phyloP scores from a whole-genome alignment of 2,888 invertebrate genomes.

The Stenichneumon culpator region DNA sequence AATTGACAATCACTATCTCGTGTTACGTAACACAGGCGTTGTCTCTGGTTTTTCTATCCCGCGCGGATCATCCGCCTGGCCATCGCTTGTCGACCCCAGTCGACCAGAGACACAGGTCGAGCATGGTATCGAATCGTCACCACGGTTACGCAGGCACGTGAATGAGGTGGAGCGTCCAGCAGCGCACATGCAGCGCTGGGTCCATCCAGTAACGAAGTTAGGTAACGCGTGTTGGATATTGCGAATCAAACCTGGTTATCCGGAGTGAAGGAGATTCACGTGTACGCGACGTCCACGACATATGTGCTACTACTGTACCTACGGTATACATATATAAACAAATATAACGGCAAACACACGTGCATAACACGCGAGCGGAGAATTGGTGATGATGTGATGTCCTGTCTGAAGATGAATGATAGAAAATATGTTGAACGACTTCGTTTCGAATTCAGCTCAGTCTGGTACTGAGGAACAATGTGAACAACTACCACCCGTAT shows the following conservation, averaged over 20 bases:
- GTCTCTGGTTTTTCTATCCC: background rate
- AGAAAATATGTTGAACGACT: background rate
- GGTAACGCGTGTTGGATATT: constrained; percentile 51
- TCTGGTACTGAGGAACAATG: background rate
- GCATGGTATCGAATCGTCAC: background rate
- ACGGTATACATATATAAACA: background rate
- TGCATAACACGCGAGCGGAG: background rate
- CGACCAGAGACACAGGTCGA: constrained; percentile 1
- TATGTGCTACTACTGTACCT: constrained; percentile 1
- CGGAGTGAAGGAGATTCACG: constrained; percentile 56
- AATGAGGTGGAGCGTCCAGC: background rate
- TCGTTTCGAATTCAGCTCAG: background rate
- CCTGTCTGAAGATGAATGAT: background rate
- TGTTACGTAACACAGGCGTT: constrained; percentile 5
- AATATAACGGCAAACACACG: constrained; percentile 12
- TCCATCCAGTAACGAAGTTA: constrained; percentile 48
- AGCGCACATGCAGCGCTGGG: constrained; percentile 21
- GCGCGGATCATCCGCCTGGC: background rate
- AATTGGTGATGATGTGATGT: background rate
- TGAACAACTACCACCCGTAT: background rate
- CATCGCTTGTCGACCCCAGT: background rate
- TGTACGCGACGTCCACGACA: constrained; percentile 15
- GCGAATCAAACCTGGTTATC: constrained; percentile 33
- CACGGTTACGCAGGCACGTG: background rate
- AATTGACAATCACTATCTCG: constrained; percentile 53